Percentiles rank a stretch among this genome's conserved stretches.
phyloP scores from a whole-genome alignment of 2,888 invertebrate species.

The Augiades crinisus region DNA sequence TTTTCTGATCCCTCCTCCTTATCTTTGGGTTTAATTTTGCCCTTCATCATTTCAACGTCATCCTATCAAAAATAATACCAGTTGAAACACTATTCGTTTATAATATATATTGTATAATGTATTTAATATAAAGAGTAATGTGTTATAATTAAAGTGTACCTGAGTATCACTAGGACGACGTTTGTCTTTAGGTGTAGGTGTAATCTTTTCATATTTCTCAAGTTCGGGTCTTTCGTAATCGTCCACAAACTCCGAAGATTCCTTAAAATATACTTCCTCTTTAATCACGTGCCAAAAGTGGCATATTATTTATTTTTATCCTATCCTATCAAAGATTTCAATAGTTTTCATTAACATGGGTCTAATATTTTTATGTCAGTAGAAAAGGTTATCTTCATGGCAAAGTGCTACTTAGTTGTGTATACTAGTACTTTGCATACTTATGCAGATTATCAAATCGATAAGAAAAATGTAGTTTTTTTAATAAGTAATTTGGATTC shows the following conservation, averaged over 20 bases:
- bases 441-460: too few relatives aligned
- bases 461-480: too few relatives aligned
- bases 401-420: too few relatives aligned
- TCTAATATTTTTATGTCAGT: too few relatives aligned
- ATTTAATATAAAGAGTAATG: background rate
- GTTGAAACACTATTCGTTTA: background rate
- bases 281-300: background rate
- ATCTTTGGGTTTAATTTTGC: constrained; percentile 73
- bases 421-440: too few relatives aligned
- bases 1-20: constrained; percentile 68
- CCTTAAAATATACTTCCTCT: constrained; percentile 46
- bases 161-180: constrained; percentile 62
- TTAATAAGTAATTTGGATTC: too few relatives aligned
- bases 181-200: constrained; percentile 69
- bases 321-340: too few relatives aligned
- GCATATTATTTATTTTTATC: background rate
- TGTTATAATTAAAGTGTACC: constrained; percentile 45
- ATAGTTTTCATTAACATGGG: too few relatives aligned
- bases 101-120: background rate
- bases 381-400: too few relatives aligned
- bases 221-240: constrained; percentile 88
- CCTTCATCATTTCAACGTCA: constrained; percentile 67
- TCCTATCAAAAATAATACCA: constrained; percentile 51
- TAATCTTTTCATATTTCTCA: constrained; percentile 84
- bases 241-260: constrained; percentile 76